A percentile compares a stretch with the other conserved stretches of the same genome.
Evolutionary conservation across 2,888 invertebrate species (phyloP).

Genomic region (Lithosia quadra): DNA sequence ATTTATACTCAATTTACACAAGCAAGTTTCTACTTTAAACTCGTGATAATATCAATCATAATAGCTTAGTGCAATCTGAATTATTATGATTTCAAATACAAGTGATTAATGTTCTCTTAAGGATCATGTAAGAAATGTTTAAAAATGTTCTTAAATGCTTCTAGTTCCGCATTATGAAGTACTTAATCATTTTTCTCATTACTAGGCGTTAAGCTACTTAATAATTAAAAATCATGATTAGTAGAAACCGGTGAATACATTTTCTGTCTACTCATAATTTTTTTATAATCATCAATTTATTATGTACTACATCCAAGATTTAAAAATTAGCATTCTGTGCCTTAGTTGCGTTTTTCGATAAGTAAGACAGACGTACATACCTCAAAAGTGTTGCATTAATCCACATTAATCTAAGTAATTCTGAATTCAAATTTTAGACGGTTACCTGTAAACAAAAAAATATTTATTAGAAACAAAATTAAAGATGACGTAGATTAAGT

Average conservation of each 20-base stretch:
- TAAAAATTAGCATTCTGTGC: not conserved
- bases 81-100: not conserved
- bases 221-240: not conserved
- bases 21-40: conserved; percentile 23
- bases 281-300: not conserved
- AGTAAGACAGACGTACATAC: not conserved
- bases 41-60: not conserved
- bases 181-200: no score
- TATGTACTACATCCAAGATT: not conserved
- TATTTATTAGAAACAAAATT: not conserved
- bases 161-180: no score
- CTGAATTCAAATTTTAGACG: not conserved
- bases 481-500: not conserved
- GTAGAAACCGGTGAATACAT: no score
- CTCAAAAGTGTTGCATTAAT: not conserved
- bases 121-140: no score
- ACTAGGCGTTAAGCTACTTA: no score
- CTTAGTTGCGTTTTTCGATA: no score
- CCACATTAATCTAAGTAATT: no score
- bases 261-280: no score
- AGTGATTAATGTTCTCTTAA: no score
- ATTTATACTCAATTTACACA: conserved; percentile 19
- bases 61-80: not conserved
- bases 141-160: no score
- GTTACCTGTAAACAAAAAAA: conserved; percentile 50